Conservation (phyloP, 2,888 invertebrate species). For the Iphiclides podalirius region DNA sequence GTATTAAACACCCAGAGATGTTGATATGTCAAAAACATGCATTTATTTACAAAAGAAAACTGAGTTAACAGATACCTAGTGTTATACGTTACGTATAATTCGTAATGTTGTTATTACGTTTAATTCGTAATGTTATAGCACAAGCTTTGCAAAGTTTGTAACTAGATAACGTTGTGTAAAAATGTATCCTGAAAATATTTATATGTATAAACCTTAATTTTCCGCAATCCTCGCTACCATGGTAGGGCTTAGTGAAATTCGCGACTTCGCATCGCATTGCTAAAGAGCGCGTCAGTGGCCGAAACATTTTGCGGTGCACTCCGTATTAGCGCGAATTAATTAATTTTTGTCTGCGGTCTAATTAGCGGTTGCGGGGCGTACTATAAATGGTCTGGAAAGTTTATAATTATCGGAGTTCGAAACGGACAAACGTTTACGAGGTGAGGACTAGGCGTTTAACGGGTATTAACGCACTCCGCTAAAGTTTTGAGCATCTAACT, state of each 20-base stretch:
- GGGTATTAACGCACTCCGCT: conserved; percentile 23
- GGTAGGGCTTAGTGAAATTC: conserved; percentile 1
- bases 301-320: conserved; percentile 25
- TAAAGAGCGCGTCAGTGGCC: conserved; percentile 6
- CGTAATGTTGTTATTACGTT: too few relatives aligned
- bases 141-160: too few relatives aligned
- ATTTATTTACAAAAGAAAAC: too few relatives aligned
- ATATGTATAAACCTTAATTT: too few relatives aligned
- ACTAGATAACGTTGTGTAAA: too few relatives aligned
- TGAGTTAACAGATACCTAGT: too few relatives aligned
- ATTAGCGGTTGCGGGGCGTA: conserved; percentile 27
- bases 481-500: conserved; percentile 22
- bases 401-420: conserved; percentile 26
- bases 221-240: too few relatives aligned
- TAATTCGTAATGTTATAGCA: too few relatives aligned
- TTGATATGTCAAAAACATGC: too few relatives aligned
- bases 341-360: conserved; percentile 31
- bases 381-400: conserved; percentile 29
- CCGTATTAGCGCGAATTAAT: conserved; percentile 28
- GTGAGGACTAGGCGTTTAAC: conserved; percentile 24
- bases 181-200: too few relatives aligned
- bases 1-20: too few relatives aligned
- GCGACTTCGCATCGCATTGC: conserved; percentile 1
- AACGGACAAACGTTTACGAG: conserved; percentile 26
- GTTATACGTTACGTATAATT: too few relatives aligned